Base-by-base conservation (phyloP, 2,888 invertebrate genomes). In the Ophioninae sp. region DNA sequence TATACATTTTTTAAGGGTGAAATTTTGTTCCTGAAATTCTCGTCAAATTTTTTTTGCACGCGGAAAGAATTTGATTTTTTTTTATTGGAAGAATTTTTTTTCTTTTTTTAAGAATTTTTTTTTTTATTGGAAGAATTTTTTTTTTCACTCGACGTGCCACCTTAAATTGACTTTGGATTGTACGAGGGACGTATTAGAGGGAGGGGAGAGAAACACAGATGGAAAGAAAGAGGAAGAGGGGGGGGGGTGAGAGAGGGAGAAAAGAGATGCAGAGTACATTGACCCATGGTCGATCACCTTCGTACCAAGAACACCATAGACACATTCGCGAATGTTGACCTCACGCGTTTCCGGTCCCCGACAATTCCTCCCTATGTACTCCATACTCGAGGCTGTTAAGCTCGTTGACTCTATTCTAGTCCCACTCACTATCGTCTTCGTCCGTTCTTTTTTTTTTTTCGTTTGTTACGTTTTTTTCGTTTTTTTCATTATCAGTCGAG, bases 261-360 rank as follows among this genome's bases (percentile, higher is more conserved):
- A 10, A 63, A 44, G 61, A 41, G 65, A 59, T 17, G 41, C n/a
- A 51, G 74, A 71, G 82, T 82, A 71, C 82, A 64, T 82, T 79
- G 82, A 82, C 75, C 82, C 69, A 59, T 44, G 71, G 79, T 73
- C 79, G 71, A 79, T 74, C 79, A 79, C 79, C 73, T 79, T 79
- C 71, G 71, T 75, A 69, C 75, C 65, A 71, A 79, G 79, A 75
- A 82, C 82, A 71, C 75, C 82, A 75, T 82, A 79, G 79, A 79
- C 61, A 51, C 51, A 79, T 68, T 65, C 71, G 87, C 87, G 90
- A 88, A 86, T 90, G 83, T 90, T 90, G 90, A 89, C 90, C 90
- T 87, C 87, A 82, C 78, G 79, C 84, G 79, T 79, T 79, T 82
- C 82, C 79, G 78, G 82, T 69, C 79, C 74, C 65, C 74, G 37